A percentile compares a stretch with the other conserved stretches of the same genome.
Evolutionary conservation across 2,113 vertebrate genomes (phyloP).

Genomic region (Echinops telfairi): DNA sequence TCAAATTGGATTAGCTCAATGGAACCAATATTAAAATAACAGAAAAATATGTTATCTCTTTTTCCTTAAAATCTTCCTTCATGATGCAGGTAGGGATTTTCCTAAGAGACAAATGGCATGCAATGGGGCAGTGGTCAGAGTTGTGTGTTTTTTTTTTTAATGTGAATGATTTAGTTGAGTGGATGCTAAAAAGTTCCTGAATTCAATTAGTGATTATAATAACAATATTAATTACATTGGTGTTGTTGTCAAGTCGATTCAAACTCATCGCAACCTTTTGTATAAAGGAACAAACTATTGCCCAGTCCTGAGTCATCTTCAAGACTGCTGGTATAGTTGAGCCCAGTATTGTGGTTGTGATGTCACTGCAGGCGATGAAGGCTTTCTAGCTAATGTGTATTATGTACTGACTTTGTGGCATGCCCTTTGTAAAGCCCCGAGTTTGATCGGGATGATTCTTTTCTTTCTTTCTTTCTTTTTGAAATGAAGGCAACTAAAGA

Average conservation of each 20-base stretch:
- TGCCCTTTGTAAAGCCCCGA: neutral
- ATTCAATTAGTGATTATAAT: neutral
- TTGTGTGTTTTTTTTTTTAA: too few relatives aligned
- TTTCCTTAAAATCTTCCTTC: neutral
- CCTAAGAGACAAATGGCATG: slow-evolving; percentile 9
- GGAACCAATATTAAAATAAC: slow-evolving; percentile 5
- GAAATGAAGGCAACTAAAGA: neutral
- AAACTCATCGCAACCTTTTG: neutral
- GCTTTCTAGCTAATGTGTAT: neutral
- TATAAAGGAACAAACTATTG: neutral
- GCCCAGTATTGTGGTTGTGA: neutral
- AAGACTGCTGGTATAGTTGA: neutral
- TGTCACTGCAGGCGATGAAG: neutral
- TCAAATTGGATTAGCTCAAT: neutral
- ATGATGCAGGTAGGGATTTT: neutral
- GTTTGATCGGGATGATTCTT: neutral
- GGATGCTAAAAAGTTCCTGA: neutral
- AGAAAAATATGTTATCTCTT: neutral
- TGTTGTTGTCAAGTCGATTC: neutral
- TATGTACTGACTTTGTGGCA: neutral
- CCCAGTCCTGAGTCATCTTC: neutral
- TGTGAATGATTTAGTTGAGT: neutral
- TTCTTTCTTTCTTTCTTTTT: neutral
- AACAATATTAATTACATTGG: neutral
- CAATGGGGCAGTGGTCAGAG: too few relatives aligned